Base-by-base conservation (phyloP, 2,113 vertebrate species). In the Cephalopterus ornatus region DNA sequence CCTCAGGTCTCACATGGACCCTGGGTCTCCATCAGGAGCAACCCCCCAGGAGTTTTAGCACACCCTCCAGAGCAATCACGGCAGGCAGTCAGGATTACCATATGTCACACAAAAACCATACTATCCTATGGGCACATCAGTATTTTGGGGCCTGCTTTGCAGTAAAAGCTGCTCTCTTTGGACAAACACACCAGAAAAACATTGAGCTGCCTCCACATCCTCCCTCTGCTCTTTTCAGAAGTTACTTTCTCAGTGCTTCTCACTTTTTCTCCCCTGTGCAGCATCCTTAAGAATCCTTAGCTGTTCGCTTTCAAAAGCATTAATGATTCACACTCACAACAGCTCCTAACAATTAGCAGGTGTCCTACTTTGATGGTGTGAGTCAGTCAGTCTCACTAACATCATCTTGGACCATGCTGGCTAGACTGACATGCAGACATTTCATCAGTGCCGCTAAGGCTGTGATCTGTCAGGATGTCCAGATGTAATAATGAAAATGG, bases 61-160 rank as follows among this genome's bases (percentile, higher is more conserved):
- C 2, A 11, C 4, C 19, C 47, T 63, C 39, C 41, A 85, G 27
- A 83, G 27, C 52, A 61, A 35, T 9, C 58, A 35, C 1, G 2
- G 53, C 27, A 53, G 32, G 22, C 52, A 68, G 24, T 33, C 32
- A 76, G 19, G 6, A 8, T n/a, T 11, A 22, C 37, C 70, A n/a
- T 0, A 0, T 7, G 7, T 14, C 28, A 49, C 14, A 28, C 6
- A 56, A 32, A 5, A 35, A 9, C 44, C 23, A 16, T 7, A 27
- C 26, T 44, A 3, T 19, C 39, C 39, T 44, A 22, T 28, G 22
- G 14, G 27, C 22, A 74, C 16, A 16, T 6, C 72, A 50, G 14
- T 12, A 26, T 81, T 89, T 61, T 47, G 16, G n/a, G 9, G 22
- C 9, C 37, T n/a, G 8, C 37, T 73, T 58, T 80, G 26, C 12